Conservation (phyloP, 2,113 vertebrate genomes). For the Etheostoma cragini region DNA sequence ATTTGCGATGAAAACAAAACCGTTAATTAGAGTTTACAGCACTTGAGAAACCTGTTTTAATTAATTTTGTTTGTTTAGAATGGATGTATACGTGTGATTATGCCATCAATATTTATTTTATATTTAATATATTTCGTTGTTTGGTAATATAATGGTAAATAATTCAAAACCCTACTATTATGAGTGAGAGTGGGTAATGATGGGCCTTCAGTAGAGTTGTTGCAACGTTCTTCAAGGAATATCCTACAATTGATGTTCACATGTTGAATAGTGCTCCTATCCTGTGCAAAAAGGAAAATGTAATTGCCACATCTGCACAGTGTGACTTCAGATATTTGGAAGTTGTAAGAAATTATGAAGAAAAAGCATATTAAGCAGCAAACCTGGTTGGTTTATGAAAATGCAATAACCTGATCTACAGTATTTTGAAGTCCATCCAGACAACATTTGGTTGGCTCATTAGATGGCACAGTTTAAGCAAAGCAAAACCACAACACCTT, state of each 20-base stretch:
- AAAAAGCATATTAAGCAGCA: neutral
- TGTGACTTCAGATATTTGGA: neutral
- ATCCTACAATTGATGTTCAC: neutral
- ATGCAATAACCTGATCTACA: neutral
- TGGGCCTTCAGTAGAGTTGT: neutral
- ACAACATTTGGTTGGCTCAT: slow-evolving; percentile 23
- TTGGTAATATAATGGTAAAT: neutral
- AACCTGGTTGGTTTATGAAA: neutral
- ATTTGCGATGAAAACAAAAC: neutral
- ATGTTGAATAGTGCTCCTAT: neutral
- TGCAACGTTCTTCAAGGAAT: neutral
- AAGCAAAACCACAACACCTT: slow-evolving; percentile 4
- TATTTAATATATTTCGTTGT: neutral
- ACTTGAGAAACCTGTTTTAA: neutral
- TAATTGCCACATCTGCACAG: neutral
- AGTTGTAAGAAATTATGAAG: neutral
- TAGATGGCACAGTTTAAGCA: slow-evolving; percentile 12
- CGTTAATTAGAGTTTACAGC: neutral
- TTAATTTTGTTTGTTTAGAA: neutral
- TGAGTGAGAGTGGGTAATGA: too few relatives aligned
- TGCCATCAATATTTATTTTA: too few relatives aligned
- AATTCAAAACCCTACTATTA: neutral
- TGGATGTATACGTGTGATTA: neutral
- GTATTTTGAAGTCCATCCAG: slow-evolving; percentile 7
- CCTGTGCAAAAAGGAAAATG: neutral